These are phyloP conservation scores for Ceratotherium simum DNA, from an alignment of 2,113 vertebrate species.

Conservation along the genomic window DNA sequence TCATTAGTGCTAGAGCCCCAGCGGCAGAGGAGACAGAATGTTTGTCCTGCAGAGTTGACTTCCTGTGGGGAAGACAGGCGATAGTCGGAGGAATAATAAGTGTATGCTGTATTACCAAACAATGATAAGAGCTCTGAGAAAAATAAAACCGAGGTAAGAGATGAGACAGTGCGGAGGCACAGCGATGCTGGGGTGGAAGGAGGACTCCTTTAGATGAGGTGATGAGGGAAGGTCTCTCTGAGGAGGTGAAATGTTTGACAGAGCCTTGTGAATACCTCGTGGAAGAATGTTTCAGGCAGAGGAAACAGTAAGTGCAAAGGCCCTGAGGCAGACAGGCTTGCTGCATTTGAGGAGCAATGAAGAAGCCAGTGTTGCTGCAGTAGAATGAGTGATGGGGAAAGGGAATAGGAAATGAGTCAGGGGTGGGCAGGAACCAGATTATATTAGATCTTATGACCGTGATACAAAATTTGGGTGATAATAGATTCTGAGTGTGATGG, in stretches of 20 bases:
- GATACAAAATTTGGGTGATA: neutral
- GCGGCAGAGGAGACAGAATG: neutral
- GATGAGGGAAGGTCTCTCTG: neutral
- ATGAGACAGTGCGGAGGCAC: neutral
- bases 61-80: neutral
- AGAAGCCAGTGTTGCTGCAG: neutral
- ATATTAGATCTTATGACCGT: neutral
- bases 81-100: neutral
- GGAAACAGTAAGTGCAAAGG: neutral
- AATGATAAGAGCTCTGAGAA: neutral
- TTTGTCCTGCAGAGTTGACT: neutral
- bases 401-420: neutral
- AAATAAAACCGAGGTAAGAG: neutral
- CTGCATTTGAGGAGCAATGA: neutral
- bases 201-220: too few relatives aligned
- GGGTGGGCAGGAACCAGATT: neutral
- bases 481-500: neutral
- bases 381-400: neutral
- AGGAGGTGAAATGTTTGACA: neutral
- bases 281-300: neutral
- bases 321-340: neutral
- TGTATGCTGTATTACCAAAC: rapidly evolving
- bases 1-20: neutral
- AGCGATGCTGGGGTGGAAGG: too few relatives aligned
- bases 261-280: neutral